Evolutionary conservation across 2,888 invertebrate genomes (phyloP).

Genomic region (Plemyria rubiginata): DNA sequence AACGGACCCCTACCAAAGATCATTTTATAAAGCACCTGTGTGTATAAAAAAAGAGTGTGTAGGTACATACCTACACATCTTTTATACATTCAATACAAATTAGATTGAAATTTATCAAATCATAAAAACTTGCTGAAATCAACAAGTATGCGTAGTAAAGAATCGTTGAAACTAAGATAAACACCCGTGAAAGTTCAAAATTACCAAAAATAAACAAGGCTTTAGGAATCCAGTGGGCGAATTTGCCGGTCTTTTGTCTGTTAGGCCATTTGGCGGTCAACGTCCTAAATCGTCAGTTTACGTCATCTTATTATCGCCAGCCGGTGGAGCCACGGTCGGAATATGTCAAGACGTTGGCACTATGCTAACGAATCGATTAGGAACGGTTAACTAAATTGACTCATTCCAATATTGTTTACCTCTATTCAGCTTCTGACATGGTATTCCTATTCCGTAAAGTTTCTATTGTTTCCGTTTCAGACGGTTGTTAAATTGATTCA

Average conservation of each 20-base stretch:
- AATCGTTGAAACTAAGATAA: background rate
- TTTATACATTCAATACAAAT: background rate
- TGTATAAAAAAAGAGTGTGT: too few species aligned
- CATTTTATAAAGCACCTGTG: constrained; percentile 9
- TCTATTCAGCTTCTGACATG: constrained; percentile 49
- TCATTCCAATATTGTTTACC: constrained; percentile 56
- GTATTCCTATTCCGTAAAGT: constrained; percentile 39
- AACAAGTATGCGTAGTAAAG: background rate
- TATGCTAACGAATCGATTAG: constrained; percentile 69
- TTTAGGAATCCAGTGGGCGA: constrained; percentile 43
- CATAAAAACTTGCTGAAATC: background rate
- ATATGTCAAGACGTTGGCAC: constrained; percentile 62
- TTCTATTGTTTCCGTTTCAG: constrained; percentile 41
- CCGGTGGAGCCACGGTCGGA: constrained; percentile 52
- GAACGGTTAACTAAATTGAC: constrained; percentile 57
- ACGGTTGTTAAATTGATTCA: constrained; percentile 34
- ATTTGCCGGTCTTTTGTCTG: constrained; percentile 58
- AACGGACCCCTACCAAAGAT: constrained; percentile 38
- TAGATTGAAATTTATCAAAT: background rate
- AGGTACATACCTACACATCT: too few species aligned
- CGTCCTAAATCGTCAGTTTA: constrained; percentile 64
- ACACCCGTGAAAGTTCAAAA: constrained; percentile 33
- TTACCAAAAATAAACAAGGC: constrained; percentile 30
- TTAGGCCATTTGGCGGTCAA: constrained; percentile 59
- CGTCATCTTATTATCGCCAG: constrained; percentile 61